A percentile compares a stretch with the other conserved stretches of the same genome.
phyloP scores from a whole-genome alignment of 2,888 invertebrate genomes.

The Acrobasis consociella region DNA sequence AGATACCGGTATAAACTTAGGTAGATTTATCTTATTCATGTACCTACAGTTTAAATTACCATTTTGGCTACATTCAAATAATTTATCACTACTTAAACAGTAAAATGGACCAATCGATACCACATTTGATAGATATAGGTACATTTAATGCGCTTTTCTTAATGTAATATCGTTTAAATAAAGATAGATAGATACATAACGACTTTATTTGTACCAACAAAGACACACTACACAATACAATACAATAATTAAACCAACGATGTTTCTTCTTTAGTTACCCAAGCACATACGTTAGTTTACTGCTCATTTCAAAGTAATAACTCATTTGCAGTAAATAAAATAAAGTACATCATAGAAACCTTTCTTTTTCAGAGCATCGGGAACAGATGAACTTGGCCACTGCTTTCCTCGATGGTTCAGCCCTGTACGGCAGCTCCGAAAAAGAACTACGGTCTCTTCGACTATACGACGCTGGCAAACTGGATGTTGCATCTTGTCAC shows the following conservation, averaged over 20 bases:
- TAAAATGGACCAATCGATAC: background rate
- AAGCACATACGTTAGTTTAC: too few species aligned
- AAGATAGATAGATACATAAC: too few species aligned
- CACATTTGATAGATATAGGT: background rate
- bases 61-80: too few species aligned
- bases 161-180: too few species aligned
- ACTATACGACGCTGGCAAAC: conserved; percentile 87
- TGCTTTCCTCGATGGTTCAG: conserved; percentile 91
- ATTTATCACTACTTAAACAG: background rate
- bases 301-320: too few species aligned
- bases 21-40: background rate
- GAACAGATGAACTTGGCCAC: conserved; percentile 94
- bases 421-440: conserved; percentile 90
- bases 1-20: background rate
- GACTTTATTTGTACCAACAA: too few species aligned
- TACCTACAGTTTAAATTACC: background rate
- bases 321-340: too few species aligned
- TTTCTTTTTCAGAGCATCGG: conserved; percentile 80
- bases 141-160: background rate
- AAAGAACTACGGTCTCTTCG: conserved; percentile 87
- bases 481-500: conserved; percentile 86
- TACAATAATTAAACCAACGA: too few species aligned
- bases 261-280: too few species aligned
- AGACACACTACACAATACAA: too few species aligned
- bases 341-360: background rate